Evolutionary conservation across 2,888 invertebrate species (phyloP), one percentile per base, ranked within the genome.

Genomic region (Coremacera marginata): DNA sequence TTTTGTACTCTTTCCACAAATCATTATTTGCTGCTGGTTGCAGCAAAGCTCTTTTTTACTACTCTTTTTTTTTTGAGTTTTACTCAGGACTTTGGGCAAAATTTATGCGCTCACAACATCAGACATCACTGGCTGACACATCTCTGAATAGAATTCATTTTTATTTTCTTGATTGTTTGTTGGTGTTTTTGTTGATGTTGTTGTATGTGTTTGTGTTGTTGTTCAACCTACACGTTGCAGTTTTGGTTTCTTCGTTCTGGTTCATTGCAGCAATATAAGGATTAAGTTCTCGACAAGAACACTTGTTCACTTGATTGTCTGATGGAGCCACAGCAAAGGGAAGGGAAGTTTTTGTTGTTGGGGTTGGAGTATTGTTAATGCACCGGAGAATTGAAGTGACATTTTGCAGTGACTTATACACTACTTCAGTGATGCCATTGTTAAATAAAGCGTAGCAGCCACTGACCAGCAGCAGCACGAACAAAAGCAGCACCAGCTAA

Each of bases 251-350:
- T 68, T 14, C 68, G 27, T 51, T 51, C 51, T 51, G 31, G 25
- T 68, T 68, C 51, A 51, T 51, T 68, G 68, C 68, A 44, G 67
- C 22, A 34, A n/a, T 44, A 34, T 44, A 25, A 68, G 67, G 27
- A 68, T 68, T 68, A 49, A 51, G 68, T 68, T 25, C 68, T 68
- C 51, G 51, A 68, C 68, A 51, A 25, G 31, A 9, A 68, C 68
- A 68, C 68, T 68, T 68, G 68, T 68, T 25, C 68, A n/a, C 49
- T 68, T 49, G 49, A 51, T 68, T 68, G 44, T 67, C 67, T 34
- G 16, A 63, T 16, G n/a, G 63, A 62, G 25, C 60, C 60, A 14
- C 60, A 34, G 34, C 14, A n/a, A 4, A 4, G 63, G 63, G 60
- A 3, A 44, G 14, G 44, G 7, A 44, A 14, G 9, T 19, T 57